phyloP scores from a whole-genome alignment of 2,888 invertebrate genomes.

The Meghimatium bilineatum region DNA sequence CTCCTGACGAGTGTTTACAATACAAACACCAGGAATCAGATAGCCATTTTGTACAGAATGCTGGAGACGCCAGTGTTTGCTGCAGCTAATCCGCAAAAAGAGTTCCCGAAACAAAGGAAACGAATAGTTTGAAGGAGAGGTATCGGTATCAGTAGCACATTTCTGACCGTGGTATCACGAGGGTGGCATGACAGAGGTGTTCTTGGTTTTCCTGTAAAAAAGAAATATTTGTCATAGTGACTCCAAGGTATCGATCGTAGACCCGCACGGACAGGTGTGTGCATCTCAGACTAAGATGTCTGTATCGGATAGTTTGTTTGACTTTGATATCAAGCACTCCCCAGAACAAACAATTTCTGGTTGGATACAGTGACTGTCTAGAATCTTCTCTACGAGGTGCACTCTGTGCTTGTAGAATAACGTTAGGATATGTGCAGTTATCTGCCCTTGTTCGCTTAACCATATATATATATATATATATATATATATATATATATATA shows the following conservation, averaged over 20 bases:
- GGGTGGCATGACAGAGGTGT: background rate
- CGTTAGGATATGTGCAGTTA: too few species aligned
- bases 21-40: conserved; percentile 26
- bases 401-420: too few species aligned
- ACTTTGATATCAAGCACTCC: background rate
- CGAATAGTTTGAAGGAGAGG: background rate
- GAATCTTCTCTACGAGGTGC: too few species aligned
- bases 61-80: conserved; percentile 13
- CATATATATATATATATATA: too few species aligned
- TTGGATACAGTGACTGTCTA: too few species aligned
- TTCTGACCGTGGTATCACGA: background rate
- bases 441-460: too few species aligned
- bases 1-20: background rate
- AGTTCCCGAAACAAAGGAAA: background rate
- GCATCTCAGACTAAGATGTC: background rate
- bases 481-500: too few species aligned
- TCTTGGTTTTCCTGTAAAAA: background rate
- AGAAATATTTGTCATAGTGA: background rate
- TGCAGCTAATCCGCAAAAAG: conserved; percentile 20
- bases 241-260: background rate
- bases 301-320: background rate
- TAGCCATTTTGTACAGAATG: conserved; percentile 11
- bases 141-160: background rate
- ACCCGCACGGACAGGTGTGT: background rate
- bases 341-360: background rate